Conservation (phyloP, 2,888 invertebrate species). For the Cinara cedri region DNA sequence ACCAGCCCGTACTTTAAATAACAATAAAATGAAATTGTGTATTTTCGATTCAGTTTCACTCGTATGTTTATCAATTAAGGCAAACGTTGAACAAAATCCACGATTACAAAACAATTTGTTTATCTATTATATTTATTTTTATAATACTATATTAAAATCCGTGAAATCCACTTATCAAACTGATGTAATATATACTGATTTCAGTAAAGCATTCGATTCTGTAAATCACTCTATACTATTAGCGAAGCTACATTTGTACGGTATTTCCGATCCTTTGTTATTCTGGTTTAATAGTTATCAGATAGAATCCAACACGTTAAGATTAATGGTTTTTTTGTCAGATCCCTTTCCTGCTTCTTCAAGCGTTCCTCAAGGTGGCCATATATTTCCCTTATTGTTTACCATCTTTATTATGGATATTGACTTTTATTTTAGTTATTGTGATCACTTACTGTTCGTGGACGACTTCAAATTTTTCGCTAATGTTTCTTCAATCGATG, state of each 20-base stretch:
- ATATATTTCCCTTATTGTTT: background rate
- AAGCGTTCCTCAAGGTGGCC: background rate
- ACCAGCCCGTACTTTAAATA: too few species aligned
- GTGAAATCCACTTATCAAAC: background rate
- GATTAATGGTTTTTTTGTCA: background rate
- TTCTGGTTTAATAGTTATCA: background rate
- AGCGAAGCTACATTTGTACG: background rate
- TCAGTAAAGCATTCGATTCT: conserved; percentile 7
- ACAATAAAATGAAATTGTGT: too few species aligned
- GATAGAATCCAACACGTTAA: background rate
- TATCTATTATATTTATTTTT: conserved; percentile 1
- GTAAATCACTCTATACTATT: background rate
- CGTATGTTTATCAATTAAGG: too few species aligned
- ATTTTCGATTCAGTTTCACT: too few species aligned
- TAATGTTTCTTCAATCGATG: background rate
- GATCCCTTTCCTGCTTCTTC: background rate
- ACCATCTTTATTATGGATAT: background rate
- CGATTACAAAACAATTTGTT: too few species aligned
- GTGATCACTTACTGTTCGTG: background rate
- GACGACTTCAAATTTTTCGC: background rate
- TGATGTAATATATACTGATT: conserved; percentile 16
- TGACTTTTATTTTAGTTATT: background rate
- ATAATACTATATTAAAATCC: background rate
- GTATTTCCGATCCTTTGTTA: background rate
- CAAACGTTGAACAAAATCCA: too few species aligned